A percentile compares a stretch with the other conserved stretches of the same genome.
phyloP scores from a whole-genome alignment of 2,888 invertebrate species.

The Sarcophaga rosellei region DNA sequence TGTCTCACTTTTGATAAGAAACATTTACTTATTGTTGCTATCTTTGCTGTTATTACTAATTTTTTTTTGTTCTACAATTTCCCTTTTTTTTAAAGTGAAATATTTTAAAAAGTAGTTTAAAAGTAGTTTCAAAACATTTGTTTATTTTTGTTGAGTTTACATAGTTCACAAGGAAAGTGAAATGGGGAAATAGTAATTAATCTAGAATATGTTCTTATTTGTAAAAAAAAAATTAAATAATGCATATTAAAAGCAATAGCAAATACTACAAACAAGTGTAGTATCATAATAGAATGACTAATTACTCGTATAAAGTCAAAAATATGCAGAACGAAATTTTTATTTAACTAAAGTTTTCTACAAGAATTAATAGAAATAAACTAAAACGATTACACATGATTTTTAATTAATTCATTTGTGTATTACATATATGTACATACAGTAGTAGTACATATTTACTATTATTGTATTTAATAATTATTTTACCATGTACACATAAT shows the following conservation, averaged over 20 bases:
- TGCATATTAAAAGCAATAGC: constrained; percentile 5
- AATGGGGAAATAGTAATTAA: constrained; percentile 51
- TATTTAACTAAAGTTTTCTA: no score
- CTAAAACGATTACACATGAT: no score
- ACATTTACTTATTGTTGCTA: not conserved
- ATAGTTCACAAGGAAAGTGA: constrained; percentile 32
- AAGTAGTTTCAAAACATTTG: not conserved
- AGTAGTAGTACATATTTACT: no score
- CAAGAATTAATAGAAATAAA: no score
- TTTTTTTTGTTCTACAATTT: constrained; percentile 24
- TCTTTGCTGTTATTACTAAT: not conserved
- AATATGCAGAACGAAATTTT: constrained; percentile 33
- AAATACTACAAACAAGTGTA: not conserved
- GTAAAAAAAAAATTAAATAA: not conserved
- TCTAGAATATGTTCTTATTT: no score
- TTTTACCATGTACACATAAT: not conserved
- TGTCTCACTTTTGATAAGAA: constrained; percentile 42
- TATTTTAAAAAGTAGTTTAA: constrained; percentile 17
- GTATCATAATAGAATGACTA: not conserved
- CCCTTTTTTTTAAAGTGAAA: constrained; percentile 1
- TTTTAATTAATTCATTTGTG: no score
- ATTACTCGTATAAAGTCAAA: not conserved
- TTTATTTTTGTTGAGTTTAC: no score
- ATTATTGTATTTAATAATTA: no score
- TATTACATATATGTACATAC: no score